These are phyloP conservation scores for Denticeps clupeoides DNA, from an alignment of 2,797 vertebrate genomes.

Conservation along the genomic window DNA sequence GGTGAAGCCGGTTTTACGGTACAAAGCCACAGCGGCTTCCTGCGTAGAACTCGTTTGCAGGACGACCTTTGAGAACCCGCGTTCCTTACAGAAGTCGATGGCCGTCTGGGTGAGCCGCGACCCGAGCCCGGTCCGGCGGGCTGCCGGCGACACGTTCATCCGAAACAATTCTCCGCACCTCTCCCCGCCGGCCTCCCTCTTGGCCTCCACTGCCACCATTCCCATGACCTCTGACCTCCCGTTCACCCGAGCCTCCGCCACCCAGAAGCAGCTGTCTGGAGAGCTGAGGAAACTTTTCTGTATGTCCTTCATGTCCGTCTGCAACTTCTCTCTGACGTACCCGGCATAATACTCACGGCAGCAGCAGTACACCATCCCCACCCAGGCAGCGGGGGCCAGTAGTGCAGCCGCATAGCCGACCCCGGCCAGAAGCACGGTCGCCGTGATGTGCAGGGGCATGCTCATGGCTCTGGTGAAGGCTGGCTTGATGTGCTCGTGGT, in stretches of 20 bases:
- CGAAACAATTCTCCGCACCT: slow-evolving; percentile 43
- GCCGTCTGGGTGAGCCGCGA: slow-evolving; percentile 35
- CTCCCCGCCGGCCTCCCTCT: slow-evolving; percentile 12
- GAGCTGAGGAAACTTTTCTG: slow-evolving; percentile 33
- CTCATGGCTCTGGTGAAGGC: slow-evolving; percentile 43
- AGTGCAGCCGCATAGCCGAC: slow-evolving; percentile 34
- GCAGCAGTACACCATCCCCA: slow-evolving; percentile 44
- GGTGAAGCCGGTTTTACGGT: slow-evolving; percentile 49
- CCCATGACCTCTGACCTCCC: slow-evolving; percentile 41
- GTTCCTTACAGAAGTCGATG: slow-evolving; percentile 45
- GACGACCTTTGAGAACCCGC: slow-evolving; percentile 40
- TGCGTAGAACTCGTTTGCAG: slow-evolving; percentile 46
- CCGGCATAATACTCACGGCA: slow-evolving; percentile 33
- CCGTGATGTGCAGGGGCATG: slow-evolving; percentile 32
- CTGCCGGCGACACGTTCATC: slow-evolving; percentile 44
- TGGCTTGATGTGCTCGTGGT: slow-evolving; percentile 43
- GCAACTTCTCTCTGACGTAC: slow-evolving; percentile 29
- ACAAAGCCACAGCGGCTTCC: slow-evolving; percentile 41
- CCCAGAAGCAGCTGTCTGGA: slow-evolving; percentile 53
- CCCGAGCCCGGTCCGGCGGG: slow-evolving; percentile 46
- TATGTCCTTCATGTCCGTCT: slow-evolving; percentile 56
- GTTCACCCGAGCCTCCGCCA: slow-evolving; percentile 43
- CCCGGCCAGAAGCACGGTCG: slow-evolving; percentile 33
- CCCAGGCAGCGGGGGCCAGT: slow-evolving; percentile 38
- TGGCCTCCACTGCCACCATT: slow-evolving; percentile 44